Conservation (phyloP, 2,888 invertebrate genomes). For the Adelognathus sp. region DNA sequence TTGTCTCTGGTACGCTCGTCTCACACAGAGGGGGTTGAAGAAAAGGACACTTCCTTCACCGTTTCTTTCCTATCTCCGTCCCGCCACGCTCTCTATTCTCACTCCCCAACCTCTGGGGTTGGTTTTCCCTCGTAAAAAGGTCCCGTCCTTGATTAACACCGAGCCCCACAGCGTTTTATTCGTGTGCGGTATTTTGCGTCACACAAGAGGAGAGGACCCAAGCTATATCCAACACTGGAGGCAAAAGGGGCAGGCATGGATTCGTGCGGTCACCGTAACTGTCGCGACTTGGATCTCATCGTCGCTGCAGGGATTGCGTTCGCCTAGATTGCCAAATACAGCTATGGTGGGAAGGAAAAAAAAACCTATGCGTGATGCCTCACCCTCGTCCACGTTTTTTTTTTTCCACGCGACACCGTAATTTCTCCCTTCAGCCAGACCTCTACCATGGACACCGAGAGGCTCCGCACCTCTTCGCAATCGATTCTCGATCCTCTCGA, state of each 20-base stretch:
- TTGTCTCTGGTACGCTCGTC: neutral
- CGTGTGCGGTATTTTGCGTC: conserved; percentile 22
- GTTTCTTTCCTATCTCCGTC: conserved; percentile 8
- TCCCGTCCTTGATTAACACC: conserved; percentile 69
- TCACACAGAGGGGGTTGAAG: neutral
- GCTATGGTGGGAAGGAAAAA: conserved; percentile 26
- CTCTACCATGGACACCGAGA: conserved; percentile 21
- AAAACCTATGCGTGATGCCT: conserved; percentile 37
- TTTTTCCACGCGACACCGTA: conserved; percentile 30
- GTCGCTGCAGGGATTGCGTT: conserved; percentile 42
- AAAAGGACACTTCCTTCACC: conserved; percentile 45
- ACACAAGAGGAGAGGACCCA: neutral
- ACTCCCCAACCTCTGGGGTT: conserved; percentile 40
- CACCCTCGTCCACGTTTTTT: conserved; percentile 37
- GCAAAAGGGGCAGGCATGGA: conserved; percentile 23
- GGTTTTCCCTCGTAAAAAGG: conserved; percentile 68
- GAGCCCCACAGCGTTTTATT: conserved; percentile 57
- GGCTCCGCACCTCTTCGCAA: conserved; percentile 23
- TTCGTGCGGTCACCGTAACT: conserved; percentile 17
- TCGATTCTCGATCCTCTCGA: conserved; percentile 45
- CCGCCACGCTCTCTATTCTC: conserved; percentile 31
- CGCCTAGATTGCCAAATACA: conserved; percentile 44
- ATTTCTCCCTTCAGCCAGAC: conserved; percentile 22
- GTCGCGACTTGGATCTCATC: conserved; percentile 21
- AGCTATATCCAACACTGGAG: neutral